Percentiles rank a stretch among this genome's conserved stretches.
Conservation (phyloP, 2,888 invertebrate genomes). For the Hirtodrosophila trivittata region DNA sequence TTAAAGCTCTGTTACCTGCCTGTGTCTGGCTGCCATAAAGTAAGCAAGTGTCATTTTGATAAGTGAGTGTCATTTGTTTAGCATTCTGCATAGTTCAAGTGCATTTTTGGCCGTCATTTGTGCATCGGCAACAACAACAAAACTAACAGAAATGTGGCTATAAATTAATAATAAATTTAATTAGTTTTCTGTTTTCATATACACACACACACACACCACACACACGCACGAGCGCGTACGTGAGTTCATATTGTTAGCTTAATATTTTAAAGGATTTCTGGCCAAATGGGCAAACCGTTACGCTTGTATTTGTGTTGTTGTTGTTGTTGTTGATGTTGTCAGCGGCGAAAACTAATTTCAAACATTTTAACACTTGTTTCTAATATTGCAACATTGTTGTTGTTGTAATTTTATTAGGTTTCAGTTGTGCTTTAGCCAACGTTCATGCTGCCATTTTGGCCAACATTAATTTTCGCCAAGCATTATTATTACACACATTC, state of each 20-base stretch:
- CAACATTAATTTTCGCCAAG: conserved; percentile 58
- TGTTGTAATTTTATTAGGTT: conserved; percentile 72
- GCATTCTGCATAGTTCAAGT: too few relatives aligned
- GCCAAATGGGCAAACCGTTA: conserved; percentile 31
- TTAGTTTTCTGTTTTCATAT: conserved; percentile 55
- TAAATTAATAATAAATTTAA: conserved; percentile 70
- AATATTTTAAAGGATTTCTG: conserved; percentile 46
- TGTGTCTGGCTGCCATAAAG: too few relatives aligned
- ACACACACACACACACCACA: conserved; percentile 13
- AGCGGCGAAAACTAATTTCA: conserved; percentile 74
- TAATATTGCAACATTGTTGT: conserved; percentile 36
- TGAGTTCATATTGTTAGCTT: not conserved
- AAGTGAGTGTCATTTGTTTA: too few relatives aligned
- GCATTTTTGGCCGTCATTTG: not conserved
- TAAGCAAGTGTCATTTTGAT: too few relatives aligned
- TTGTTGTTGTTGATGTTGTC: conserved; percentile 29
- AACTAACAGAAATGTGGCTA: conserved; percentile 47
- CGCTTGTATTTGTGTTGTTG: conserved; percentile 25
- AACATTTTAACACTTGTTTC: conserved; percentile 78
- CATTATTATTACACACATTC: conserved; percentile 55
- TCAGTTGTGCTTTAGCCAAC: conserved; percentile 38
- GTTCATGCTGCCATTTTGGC: conserved; percentile 38
- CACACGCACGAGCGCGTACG: conserved; percentile 3
- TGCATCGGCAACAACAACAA: conserved; percentile 7
- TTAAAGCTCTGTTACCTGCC: too few relatives aligned